Evolutionary conservation across 2,113 vertebrate species (phyloP).

Genomic region (Egretta garzetta): DNA sequence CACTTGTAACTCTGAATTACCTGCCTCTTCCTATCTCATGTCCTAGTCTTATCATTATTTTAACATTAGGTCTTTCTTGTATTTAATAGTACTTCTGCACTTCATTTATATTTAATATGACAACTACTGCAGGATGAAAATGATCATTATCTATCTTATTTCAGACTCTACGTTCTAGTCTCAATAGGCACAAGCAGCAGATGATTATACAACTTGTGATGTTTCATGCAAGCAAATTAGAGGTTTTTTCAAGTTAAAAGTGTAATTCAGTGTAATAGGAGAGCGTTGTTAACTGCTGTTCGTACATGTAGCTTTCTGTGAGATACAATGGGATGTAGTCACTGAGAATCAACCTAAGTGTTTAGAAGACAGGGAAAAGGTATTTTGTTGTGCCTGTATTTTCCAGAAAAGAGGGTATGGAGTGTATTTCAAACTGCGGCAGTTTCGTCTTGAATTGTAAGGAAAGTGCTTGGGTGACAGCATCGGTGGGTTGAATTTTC

Average conservation of each 20-base stretch:
- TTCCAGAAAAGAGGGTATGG: not conserved
- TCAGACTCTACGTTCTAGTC: slow-evolving; percentile 44
- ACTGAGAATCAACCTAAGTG: not conserved
- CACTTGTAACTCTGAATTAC: slow-evolving; percentile 16
- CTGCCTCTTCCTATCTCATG: slow-evolving; percentile 10
- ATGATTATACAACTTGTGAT: slow-evolving; percentile 61
- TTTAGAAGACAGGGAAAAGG: not conserved
- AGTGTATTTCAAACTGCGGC: not conserved
- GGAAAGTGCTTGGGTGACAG: not conserved
- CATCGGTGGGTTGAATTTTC: not conserved
- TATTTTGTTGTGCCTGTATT: not conserved
- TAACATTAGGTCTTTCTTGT: slow-evolving; percentile 39
- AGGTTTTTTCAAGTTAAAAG: slow-evolving; percentile 65
- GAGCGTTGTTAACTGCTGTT: slow-evolving; percentile 50
- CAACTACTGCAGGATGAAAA: slow-evolving; percentile 55
- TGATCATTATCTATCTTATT: slow-evolving; percentile 60
- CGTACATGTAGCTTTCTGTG: not conserved
- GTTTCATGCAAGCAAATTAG: slow-evolving; percentile 54
- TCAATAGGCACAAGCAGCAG: slow-evolving; percentile 56
- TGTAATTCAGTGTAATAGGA: slow-evolving; percentile 65
- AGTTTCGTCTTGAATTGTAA: not conserved
- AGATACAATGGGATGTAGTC: not conserved
- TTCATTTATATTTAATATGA: slow-evolving; percentile 59
- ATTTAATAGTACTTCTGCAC: slow-evolving; percentile 28
- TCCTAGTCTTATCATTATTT: slow-evolving; percentile 57